These are phyloP conservation scores for Elephantulus edwardii DNA, from an alignment of 2,113 vertebrate species.

Conservation along the genomic window DNA sequence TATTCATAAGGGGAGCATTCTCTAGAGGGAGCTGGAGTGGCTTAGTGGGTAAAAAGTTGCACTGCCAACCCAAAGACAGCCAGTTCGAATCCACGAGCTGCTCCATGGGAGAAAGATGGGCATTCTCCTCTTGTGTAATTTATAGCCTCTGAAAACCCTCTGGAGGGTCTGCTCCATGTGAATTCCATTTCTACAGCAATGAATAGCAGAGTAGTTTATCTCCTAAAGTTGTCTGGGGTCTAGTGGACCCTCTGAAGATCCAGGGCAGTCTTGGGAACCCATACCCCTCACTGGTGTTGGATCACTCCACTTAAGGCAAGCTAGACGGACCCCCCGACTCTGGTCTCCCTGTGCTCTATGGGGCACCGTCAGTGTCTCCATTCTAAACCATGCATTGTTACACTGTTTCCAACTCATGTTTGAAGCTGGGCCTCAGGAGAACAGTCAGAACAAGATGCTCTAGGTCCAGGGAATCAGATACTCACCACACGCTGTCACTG, in stretches of 20 bases:
- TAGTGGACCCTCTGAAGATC: neutral
- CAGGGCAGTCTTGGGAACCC: neutral
- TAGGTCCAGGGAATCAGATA: neutral
- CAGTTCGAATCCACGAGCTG: too few species aligned
- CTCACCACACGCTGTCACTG: slow-evolving; percentile 86
- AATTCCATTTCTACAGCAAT: too few species aligned
- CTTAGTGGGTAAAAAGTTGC: too few species aligned
- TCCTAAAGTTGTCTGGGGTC: neutral
- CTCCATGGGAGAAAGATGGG: too few species aligned
- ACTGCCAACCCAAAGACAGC: too few species aligned
- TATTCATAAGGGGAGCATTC: too few species aligned
- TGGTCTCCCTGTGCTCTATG: accelerated
- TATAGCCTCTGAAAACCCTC: too few species aligned
- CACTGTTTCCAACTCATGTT: neutral
- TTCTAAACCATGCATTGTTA: neutral
- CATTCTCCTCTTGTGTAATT: too few species aligned
- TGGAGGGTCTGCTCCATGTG: too few species aligned
- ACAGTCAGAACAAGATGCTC: neutral
- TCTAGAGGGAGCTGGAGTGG: too few species aligned
- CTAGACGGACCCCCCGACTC: neutral
- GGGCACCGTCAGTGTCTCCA: neutral
- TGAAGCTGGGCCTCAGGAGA: neutral
- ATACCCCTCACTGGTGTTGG: neutral
- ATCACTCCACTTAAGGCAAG: neutral
- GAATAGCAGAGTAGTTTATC: too few species aligned